Evolutionary conservation across 2,113 vertebrate species (phyloP).

Genomic region (Tenebrosternarchus preto): DNA sequence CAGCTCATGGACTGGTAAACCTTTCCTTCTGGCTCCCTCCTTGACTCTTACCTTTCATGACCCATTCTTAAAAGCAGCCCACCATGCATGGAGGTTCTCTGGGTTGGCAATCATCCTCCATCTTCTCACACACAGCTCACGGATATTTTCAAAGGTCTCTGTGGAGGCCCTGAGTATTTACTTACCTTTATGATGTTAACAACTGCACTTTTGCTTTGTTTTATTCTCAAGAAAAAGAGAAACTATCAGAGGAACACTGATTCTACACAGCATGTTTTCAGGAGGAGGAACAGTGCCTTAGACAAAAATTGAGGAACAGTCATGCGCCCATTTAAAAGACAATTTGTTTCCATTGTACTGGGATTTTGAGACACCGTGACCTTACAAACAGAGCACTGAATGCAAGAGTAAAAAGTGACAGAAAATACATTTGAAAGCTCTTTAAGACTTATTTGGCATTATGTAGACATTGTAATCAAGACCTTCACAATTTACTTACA

Average conservation of each 20-base stretch:
- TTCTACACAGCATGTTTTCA: background rate
- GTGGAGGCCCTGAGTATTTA: background rate
- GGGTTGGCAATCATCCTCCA: slow-evolving; percentile 20
- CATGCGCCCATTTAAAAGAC: background rate
- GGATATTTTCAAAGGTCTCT: slow-evolving; percentile 14
- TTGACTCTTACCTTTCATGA: slow-evolving; percentile 19
- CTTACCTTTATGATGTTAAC: background rate
- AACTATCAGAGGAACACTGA: background rate
- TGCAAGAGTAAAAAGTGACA: background rate
- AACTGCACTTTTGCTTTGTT: too few relatives aligned
- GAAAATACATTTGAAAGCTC: background rate
- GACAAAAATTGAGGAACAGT: background rate
- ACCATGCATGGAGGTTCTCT: slow-evolving; percentile 1
- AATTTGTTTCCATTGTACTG: background rate
- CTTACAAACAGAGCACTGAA: background rate
- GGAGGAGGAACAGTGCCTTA: background rate
- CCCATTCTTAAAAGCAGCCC: background rate
- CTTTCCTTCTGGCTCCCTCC: background rate
- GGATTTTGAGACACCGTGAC: background rate
- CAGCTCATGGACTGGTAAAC: too few relatives aligned
- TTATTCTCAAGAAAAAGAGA: background rate
- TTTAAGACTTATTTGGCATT: background rate
- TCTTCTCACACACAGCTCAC: slow-evolving; percentile 7
- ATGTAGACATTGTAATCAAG: background rate
- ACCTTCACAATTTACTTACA: background rate